phyloP scores from a whole-genome alignment of 2,113 vertebrate species.

The Brachyhypopomus gauderio region DNA sequence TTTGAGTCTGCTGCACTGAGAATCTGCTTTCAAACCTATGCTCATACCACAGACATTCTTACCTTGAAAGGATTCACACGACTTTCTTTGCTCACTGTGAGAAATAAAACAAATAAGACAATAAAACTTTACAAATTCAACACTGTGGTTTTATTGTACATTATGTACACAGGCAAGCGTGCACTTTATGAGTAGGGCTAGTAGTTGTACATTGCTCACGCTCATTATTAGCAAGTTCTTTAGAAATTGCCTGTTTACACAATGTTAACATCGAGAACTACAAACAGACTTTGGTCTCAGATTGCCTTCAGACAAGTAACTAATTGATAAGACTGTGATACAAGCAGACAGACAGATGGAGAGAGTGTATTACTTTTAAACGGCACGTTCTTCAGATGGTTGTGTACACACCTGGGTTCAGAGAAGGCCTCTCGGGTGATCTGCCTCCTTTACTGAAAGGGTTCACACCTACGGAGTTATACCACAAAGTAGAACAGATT shows the following conservation, averaged over 20 bases:
- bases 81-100: slow-evolving; percentile 73
- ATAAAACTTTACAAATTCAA: not conserved
- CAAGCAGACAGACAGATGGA: too few species aligned
- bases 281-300: too few species aligned
- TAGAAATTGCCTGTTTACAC: too few species aligned
- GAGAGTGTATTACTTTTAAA: not conserved
- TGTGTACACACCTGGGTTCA: slow-evolving; percentile 78
- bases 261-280: too few species aligned
- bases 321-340: too few species aligned
- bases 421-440: slow-evolving; percentile 66
- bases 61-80: slow-evolving; percentile 96
- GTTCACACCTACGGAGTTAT: slow-evolving; percentile 72
- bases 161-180: not conserved
- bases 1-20: too few species aligned
- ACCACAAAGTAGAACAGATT: not conserved
- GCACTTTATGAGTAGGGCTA: too few species aligned
- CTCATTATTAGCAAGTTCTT: too few species aligned
- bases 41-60: slow-evolving; percentile 47
- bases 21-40: too few species aligned
- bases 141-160: not conserved
- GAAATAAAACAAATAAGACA: not conserved
- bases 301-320: too few species aligned
- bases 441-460: slow-evolving; percentile 71
- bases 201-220: too few species aligned
- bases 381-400: not conserved